Conservation (phyloP, 2,888 invertebrate genomes). For the Drosophila siamana region DNA sequence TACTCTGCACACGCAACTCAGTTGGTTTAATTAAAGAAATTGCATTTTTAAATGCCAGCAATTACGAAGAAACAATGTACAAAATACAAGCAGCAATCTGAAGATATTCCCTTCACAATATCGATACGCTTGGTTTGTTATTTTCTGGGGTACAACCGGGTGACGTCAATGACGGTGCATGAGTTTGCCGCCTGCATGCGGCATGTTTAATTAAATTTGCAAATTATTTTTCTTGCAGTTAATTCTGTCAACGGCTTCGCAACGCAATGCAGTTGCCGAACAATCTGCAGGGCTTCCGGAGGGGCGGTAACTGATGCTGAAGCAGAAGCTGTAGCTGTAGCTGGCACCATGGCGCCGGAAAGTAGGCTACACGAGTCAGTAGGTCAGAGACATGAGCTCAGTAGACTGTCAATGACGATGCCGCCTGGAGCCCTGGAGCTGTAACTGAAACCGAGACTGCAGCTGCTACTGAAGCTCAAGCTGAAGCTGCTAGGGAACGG, state of each 20-base stretch:
- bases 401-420: constrained; percentile 56
- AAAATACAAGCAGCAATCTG: too few relatives aligned
- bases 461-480: constrained; percentile 28
- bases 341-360: constrained; percentile 50
- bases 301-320: constrained; percentile 24
- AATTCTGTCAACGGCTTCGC: constrained; percentile 65
- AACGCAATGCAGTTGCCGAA: constrained; percentile 22
- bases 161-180: constrained; percentile 52
- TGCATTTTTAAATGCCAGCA: too few relatives aligned
- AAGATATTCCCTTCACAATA: background rate
- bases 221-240: constrained; percentile 73
- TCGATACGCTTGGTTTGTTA: constrained; percentile 10
- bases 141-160: constrained; percentile 11
- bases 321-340: background rate
- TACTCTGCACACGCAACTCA: background rate
- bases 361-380: constrained; percentile 73
- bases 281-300: constrained; percentile 48
- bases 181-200: constrained; percentile 28
- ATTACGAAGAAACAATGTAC: too few relatives aligned
- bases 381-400: constrained; percentile 69
- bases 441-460: background rate
- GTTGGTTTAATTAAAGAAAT: background rate
- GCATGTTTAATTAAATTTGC: constrained; percentile 72
- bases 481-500: constrained; percentile 1
- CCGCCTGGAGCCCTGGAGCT: constrained; percentile 28